Percentiles rank a stretch among this genome's conserved stretches.
Evolutionary conservation across 23 tunicate genomes (phyloP).

Genomic region (Styela clava): DNA sequence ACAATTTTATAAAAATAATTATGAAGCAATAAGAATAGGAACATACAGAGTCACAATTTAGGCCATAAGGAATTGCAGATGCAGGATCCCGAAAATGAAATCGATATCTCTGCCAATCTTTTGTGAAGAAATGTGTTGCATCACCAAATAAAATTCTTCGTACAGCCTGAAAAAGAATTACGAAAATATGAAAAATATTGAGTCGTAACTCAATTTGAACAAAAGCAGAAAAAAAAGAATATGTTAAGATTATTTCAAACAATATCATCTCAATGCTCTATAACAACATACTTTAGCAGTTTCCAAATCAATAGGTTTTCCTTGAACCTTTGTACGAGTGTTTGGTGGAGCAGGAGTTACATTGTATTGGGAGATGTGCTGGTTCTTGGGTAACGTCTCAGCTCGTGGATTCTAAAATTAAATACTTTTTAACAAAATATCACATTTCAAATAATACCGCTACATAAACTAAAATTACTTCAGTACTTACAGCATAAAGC

Average conservation of each 20-base stretch:
- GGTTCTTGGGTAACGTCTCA: not conserved
- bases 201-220: too few relatives aligned
- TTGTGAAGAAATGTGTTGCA: conserved; percentile 71
- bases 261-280: too few relatives aligned
- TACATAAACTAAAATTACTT: too few relatives aligned
- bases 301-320: conserved; percentile 34
- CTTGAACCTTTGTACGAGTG: conserved; percentile 37
- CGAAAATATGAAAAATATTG: not conserved
- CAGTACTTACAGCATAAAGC: too few relatives aligned
- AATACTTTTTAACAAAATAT: too few relatives aligned
- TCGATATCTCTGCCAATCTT: conserved; percentile 68
- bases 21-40: too few relatives aligned
- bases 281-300: conserved; percentile 60
- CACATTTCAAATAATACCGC: too few relatives aligned
- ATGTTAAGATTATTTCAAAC: not conserved
- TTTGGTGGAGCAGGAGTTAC: conserved; percentile 25
- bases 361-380: not conserved
- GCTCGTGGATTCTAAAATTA: not conserved
- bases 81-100: conserved; percentile 62
- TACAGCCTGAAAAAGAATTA: conserved; percentile 28
- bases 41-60: conserved; percentile 62
- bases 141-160: conserved; percentile 42
- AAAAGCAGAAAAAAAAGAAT: too few relatives aligned
- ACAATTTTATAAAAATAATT: too few relatives aligned
- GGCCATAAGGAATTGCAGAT: conserved; percentile 69